These are phyloP conservation scores for Thumatha senex DNA, from an alignment of 2,888 invertebrate genomes.

Conservation along the genomic window DNA sequence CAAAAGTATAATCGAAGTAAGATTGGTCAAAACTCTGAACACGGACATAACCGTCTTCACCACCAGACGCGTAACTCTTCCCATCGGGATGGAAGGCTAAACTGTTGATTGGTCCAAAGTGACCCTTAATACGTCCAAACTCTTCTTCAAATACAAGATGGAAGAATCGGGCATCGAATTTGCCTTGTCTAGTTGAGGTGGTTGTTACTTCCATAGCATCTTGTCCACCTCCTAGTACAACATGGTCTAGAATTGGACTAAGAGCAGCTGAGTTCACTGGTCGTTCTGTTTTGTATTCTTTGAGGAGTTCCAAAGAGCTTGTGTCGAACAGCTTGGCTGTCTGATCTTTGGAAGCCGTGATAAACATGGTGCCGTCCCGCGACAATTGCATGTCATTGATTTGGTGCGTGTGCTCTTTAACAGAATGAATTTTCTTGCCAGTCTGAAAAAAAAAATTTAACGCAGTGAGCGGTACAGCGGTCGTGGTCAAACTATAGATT, in stretches of 20 bases:
- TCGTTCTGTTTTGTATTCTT: slow-evolving; percentile 98
- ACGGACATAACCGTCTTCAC: slow-evolving; percentile 99
- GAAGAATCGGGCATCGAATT: slow-evolving; percentile 98
- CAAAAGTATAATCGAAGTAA: slow-evolving; percentile 98
- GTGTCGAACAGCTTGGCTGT: slow-evolving; percentile 98
- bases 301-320: slow-evolving; percentile 92
- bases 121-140: slow-evolving; percentile 98
- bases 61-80: slow-evolving; percentile 97
- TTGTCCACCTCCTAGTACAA: slow-evolving; percentile 99
- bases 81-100: slow-evolving; percentile 99
- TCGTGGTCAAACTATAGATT: too few relatives aligned
- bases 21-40: slow-evolving; percentile 98
- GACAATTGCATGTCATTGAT: slow-evolving; percentile 99
- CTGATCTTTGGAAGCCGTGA: slow-evolving; percentile 98
- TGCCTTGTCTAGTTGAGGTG: slow-evolving; percentile 96
- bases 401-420: slow-evolving; percentile 91
- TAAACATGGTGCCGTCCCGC: slow-evolving; percentile 96
- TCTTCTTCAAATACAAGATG: slow-evolving; percentile 98
- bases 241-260: slow-evolving; percentile 97
- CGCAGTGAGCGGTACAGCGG: too few relatives aligned
- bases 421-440: slow-evolving; percentile 90
- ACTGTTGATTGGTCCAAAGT: slow-evolving; percentile 99
- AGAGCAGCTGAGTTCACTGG: slow-evolving; percentile 99
- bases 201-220: slow-evolving; percentile 99
- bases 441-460: slow-evolving; percentile 80